These are phyloP conservation scores for Brachypalpus laphriformis DNA, from an alignment of 2,888 invertebrate species.

Conservation along the genomic window DNA sequence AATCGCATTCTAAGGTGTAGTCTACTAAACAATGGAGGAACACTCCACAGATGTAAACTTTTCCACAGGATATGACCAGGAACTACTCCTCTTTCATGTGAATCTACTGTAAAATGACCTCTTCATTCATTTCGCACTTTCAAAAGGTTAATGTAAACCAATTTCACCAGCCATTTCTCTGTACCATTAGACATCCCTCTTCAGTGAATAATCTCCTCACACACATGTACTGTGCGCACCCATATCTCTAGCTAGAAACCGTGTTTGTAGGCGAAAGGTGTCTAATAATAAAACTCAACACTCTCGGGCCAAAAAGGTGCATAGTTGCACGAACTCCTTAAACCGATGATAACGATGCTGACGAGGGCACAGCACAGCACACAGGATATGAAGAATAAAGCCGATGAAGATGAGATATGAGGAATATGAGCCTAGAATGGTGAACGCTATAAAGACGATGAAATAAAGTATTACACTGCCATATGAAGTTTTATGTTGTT, in stretches of 20 bases:
- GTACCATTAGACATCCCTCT: constrained; percentile 3
- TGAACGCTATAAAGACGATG: constrained; percentile 21
- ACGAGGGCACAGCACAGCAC: background rate
- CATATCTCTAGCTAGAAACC: too few species aligned
- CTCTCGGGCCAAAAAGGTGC: constrained; percentile 42
- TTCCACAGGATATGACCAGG: background rate
- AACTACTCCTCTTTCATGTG: background rate
- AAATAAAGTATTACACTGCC: background rate
- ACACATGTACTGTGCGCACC: background rate
- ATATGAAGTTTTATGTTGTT: background rate
- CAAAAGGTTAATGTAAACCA: constrained; percentile 32
- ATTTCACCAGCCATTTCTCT: constrained; percentile 19
- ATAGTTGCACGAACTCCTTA: constrained; percentile 57
- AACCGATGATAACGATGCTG: constrained; percentile 7
- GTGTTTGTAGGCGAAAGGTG: constrained; percentile 32
- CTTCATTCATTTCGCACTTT: background rate
- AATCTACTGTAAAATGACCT: background rate
- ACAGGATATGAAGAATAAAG: constrained; percentile 12
- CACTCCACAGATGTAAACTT: too few species aligned
- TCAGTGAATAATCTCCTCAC: constrained; percentile 25
- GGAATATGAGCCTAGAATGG: background rate
- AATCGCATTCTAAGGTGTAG: too few species aligned
- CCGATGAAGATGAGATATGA: constrained; percentile 12
- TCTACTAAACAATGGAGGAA: too few species aligned
- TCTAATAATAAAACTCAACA: constrained; percentile 57